phyloP scores from a whole-genome alignment of 2,113 vertebrate species.

The Ageneiosus marmoratus region DNA sequence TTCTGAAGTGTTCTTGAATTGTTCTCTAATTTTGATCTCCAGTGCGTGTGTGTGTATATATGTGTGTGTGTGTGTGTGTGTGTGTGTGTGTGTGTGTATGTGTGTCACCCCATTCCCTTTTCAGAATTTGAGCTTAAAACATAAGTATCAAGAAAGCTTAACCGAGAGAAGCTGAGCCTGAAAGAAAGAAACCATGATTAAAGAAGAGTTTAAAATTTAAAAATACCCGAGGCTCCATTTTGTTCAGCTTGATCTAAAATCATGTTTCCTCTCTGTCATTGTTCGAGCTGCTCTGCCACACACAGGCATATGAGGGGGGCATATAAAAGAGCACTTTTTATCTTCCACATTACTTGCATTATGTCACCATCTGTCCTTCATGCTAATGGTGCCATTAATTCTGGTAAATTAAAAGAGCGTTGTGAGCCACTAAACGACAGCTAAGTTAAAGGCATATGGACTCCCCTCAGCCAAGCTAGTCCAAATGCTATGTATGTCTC shows the following conservation, averaged over 20 bases:
- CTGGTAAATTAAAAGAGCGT: slow-evolving; percentile 3
- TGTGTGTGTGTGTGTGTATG: too few relatives aligned
- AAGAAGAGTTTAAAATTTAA: slow-evolving; percentile 34
- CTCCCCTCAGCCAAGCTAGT: neutral
- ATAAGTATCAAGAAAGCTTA: slow-evolving; percentile 3
- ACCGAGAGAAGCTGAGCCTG: neutral
- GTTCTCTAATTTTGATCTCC: too few relatives aligned
- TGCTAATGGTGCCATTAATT: slow-evolving; percentile 22
- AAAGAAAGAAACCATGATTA: neutral
- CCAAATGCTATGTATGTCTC: neutral
- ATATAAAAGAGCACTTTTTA: neutral
- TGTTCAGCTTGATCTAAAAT: slow-evolving; percentile 21
- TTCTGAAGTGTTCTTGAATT: too few relatives aligned
- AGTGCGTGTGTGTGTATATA: too few relatives aligned
- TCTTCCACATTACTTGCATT: neutral
- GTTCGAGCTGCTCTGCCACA: slow-evolving; percentile 12
- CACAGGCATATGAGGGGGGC: neutral
- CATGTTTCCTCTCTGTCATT: slow-evolving; percentile 5
- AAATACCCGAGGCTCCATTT: slow-evolving; percentile 32
- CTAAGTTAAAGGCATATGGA: slow-evolving; percentile 12
- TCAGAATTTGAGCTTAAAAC: neutral
- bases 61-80: too few relatives aligned
- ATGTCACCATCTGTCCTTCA: neutral
- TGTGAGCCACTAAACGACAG: neutral
- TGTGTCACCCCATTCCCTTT: too few relatives aligned